Percentiles rank a stretch among this genome's conserved stretches.
Conservation (phyloP, 2,888 invertebrate genomes). For the Bruchidius siliquastri region DNA sequence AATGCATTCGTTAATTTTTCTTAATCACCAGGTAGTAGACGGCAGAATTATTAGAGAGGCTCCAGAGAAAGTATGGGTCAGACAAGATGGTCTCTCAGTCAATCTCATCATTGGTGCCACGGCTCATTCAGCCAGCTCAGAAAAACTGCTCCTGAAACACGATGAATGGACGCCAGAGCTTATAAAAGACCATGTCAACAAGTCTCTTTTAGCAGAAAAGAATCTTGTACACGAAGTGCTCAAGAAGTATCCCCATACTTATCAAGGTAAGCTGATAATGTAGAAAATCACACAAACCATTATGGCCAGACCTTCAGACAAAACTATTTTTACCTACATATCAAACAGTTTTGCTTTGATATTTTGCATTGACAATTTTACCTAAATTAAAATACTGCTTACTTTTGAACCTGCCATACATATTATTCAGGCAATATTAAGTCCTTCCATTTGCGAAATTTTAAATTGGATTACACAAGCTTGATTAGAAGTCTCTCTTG, state of each 20-base stretch:
- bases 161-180: slow-evolving; percentile 63
- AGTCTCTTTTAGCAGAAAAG: slow-evolving; percentile 59
- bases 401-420: no score
- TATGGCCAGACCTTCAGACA: no score
- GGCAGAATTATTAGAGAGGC: slow-evolving; percentile 64
- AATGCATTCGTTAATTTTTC: no score
- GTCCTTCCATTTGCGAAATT: no score
- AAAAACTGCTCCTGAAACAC: slow-evolving; percentile 56
- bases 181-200: slow-evolving; percentile 60
- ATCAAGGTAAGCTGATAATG: slow-evolving; percentile 32
- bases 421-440: no score
- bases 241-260: slow-evolving; percentile 62
- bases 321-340: no score
- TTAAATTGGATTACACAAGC: no score
- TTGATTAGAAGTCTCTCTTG: no score
- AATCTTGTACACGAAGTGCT: slow-evolving; percentile 61
- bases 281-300: no score
- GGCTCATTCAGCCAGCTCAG: slow-evolving; percentile 66
- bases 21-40: slow-evolving; percentile 50
- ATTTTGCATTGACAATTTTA: no score
- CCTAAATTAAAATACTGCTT: no score
- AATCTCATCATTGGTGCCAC: slow-evolving; percentile 68
- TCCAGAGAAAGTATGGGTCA: slow-evolving; percentile 61
- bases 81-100: slow-evolving; percentile 43
- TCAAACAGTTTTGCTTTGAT: no score